A percentile compares a stretch with the other conserved stretches of the same genome.
phyloP scores from a whole-genome alignment of 2,888 invertebrate species.

The Cosmia trapezina region DNA sequence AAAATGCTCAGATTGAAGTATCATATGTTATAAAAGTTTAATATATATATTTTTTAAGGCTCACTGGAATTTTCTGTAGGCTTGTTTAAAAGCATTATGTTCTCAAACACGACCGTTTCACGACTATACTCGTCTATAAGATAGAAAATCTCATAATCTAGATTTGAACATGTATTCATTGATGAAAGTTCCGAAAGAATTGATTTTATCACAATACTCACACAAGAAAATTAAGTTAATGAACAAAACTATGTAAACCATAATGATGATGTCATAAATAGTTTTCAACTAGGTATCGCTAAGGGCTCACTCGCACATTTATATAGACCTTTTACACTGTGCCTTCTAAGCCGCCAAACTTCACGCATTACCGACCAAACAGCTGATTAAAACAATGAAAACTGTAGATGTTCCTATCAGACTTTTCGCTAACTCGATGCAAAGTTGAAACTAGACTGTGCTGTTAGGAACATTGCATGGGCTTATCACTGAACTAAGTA shows the following conservation, averaged over 20 bases:
- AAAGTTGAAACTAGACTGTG: constrained; percentile 35
- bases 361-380: constrained; percentile 58
- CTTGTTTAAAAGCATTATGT: too few species aligned
- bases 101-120: too few species aligned
- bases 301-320: constrained; percentile 40
- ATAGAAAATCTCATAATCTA: not conserved
- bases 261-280: constrained; percentile 41
- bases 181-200: not conserved
- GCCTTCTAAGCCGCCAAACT: constrained; percentile 57
- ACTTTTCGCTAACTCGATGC: constrained; percentile 29
- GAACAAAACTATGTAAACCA: constrained; percentile 53
- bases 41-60: too few species aligned
- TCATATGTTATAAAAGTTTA: too few species aligned
- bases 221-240: constrained; percentile 49
- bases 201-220: constrained; percentile 55
- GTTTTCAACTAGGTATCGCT: constrained; percentile 27
- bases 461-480: constrained; percentile 4
- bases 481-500: constrained; percentile 49
- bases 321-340: constrained; percentile 51
- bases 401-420: constrained; percentile 50
- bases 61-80: too few species aligned
- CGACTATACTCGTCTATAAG: not conserved
- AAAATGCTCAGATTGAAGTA: too few species aligned
- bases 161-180: not conserved
- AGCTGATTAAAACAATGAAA: constrained; percentile 68